Evolutionary conservation across 2,888 invertebrate species (phyloP), one percentile per base, ranked within the genome.

Genomic region (Oligia strigilis): DNA sequence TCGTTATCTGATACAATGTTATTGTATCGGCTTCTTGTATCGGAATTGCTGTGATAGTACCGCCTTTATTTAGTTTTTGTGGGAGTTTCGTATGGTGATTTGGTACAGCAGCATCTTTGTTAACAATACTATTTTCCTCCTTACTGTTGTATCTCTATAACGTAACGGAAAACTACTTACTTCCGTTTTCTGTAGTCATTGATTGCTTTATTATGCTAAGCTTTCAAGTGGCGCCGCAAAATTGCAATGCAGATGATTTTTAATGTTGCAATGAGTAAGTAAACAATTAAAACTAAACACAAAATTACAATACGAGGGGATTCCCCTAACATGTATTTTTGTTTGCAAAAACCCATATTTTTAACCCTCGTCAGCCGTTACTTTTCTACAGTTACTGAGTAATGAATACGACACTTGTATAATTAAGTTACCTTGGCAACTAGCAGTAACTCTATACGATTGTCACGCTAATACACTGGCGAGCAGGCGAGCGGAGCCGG

Each of bases 361-460:
- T 29, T 14, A 3, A 64, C n/a, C 62, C 52, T 11, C 8, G 17
- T 71, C 55, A 64, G 60, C 72, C 36, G 70, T 77, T 73, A 73
- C 43, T 77, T 80, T 76, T 75, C 66, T 55, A 72, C 70, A 82
- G 72, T 77, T 72, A 66, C 75, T 58, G 19, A 66, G 87, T 83
- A 88, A 86, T 76, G 73, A 82, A 89, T 85, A 88, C 80, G 69
- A 66, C 75, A 83, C 81, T 70, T 66, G 83, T 89, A 80, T 87
- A 89, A 89, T 89, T 89, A 85, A 89, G 89, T 88, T 88, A 88
- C 89, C 89, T 83, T 89, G 74, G 88, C 84, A 84, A 89, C 85
- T 78, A 79, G 84, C 78, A 73, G 94, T 92, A 94, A 95, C 90
- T 82, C 89, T 90, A 94, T 92, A 90, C 87, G 90, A 89, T 88